Evolutionary conservation across 2,888 invertebrate species (phyloP).

Genomic region (Aphodius sticticus): DNA sequence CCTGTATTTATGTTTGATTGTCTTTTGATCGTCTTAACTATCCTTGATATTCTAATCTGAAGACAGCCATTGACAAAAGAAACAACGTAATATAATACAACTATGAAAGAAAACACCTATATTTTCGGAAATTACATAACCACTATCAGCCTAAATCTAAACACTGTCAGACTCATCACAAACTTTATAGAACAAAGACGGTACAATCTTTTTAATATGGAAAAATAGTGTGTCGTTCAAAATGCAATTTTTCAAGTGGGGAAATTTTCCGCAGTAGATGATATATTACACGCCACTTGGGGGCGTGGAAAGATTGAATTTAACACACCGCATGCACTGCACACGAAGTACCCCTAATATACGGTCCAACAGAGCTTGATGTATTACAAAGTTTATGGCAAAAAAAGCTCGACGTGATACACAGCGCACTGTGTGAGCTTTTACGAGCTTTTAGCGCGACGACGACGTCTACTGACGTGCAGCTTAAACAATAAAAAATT

Average conservation of each 20-base stretch:
- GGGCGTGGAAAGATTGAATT: not conserved
- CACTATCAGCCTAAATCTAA: too few relatives aligned
- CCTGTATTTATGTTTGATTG: not conserved
- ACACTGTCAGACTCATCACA: too few relatives aligned
- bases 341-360: not conserved
- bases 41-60: too few relatives aligned
- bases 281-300: not conserved
- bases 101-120: too few relatives aligned
- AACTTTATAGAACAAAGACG: too few relatives aligned
- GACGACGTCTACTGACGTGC: not conserved
- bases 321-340: conserved; percentile 4
- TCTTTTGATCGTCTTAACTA: not conserved
- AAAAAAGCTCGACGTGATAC: not conserved
- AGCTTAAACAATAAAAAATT: not conserved
- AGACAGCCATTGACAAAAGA: too few relatives aligned
- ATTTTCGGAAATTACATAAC: too few relatives aligned
- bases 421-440: not conserved
- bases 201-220: not conserved
- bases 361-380: not conserved
- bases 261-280: not conserved
- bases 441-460: not conserved
- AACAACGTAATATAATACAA: too few relatives aligned
- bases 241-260: conserved; percentile 4
- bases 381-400: not conserved
- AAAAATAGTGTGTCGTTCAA: not conserved